Base-by-base conservation (phyloP, 2,888 invertebrate genomes). In the Oxyteleia sp. region DNA sequence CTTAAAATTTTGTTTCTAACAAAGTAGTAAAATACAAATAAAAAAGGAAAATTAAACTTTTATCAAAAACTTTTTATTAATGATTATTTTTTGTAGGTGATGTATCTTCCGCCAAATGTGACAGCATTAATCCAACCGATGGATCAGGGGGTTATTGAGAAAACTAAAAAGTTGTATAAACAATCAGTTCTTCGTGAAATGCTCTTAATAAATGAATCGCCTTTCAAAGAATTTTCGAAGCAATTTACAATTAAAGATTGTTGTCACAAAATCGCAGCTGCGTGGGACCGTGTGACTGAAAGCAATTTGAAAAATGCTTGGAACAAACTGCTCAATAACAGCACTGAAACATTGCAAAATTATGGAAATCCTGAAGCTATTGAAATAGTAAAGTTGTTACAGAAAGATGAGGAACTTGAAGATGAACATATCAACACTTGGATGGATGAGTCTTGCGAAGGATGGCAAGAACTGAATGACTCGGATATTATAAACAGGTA, bases 291-390 rank as follows among this genome's bases (percentile, higher is more conserved):
- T 4, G 29, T 71, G 0, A 49, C 35, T 29, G 47, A n/a, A 47
- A 32, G 43, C n/a, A 71, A 45, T 18, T 47, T 71, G 23, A 57
- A 47, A 59, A 71, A 57, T 47, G 32, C 47, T 23, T 71, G 71
- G 57, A 43, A 55, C 18, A 57, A 71, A 23, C 29, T 51, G 8
- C 10, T 72, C 0, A 49, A 59, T 13, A 38, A 59, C 8, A 61
- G 26, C 49, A 35, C 5, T 57, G 49, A 49, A 47, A 47, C 18
- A 23, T 49, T 23, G 4, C 4, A 11, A n/a, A n/a, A 23, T 18
- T 23, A 18, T 23, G 8, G 45, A 7, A 45, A 45, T 45, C 18
- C 8, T 18, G 45, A 18, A 16, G 16, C 38, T 13, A 13, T 38
- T 4, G 4, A 13, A 1, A 13, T 38, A 13, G 45, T 18, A 45